Conservation (phyloP, 2,888 invertebrate genomes). For the Dryomyza anilis region DNA sequence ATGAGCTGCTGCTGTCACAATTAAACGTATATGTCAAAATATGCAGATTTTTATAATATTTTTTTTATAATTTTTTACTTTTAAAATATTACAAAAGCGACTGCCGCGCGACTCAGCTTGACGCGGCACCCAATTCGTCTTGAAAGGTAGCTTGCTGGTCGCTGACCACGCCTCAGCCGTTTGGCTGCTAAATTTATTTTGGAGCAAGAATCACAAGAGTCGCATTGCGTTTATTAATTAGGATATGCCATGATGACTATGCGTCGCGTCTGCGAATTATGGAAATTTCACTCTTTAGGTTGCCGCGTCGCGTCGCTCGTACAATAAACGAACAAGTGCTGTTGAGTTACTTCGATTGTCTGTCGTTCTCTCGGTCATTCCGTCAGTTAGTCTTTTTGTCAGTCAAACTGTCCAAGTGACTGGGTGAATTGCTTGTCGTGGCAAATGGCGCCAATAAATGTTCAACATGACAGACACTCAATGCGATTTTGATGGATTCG, state of each 20-base stretch:
- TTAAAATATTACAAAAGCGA: neutral
- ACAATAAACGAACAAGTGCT: no score
- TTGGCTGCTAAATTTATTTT: slow-evolving; percentile 30
- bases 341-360: no score
- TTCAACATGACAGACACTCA: slow-evolving; percentile 23
- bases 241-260: neutral
- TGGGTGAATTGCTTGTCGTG: neutral
- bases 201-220: slow-evolving; percentile 29
- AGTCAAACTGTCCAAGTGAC: no score
- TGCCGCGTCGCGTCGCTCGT: no score
- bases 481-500: slow-evolving; percentile 9
- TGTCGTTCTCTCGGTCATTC: no score
- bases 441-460: slow-evolving; percentile 25
- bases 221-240: slow-evolving; percentile 31
- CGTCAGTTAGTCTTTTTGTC: no score
- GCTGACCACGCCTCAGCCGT: no score
- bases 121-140: slow-evolving; percentile 22
- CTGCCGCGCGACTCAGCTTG: neutral
- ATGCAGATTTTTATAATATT: neutral
- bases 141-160: no score
- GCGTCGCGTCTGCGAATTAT: no score
- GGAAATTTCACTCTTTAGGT: no score
- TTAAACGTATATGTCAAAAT: slow-evolving; percentile 15
- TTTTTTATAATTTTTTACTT: neutral
- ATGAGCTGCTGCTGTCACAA: slow-evolving; percentile 12